Evolutionary conservation across 1,140 invertebrate genomes (phyloP), one percentile per base, ranked within the genome.

Genomic region (Magallana ariakensis): DNA sequence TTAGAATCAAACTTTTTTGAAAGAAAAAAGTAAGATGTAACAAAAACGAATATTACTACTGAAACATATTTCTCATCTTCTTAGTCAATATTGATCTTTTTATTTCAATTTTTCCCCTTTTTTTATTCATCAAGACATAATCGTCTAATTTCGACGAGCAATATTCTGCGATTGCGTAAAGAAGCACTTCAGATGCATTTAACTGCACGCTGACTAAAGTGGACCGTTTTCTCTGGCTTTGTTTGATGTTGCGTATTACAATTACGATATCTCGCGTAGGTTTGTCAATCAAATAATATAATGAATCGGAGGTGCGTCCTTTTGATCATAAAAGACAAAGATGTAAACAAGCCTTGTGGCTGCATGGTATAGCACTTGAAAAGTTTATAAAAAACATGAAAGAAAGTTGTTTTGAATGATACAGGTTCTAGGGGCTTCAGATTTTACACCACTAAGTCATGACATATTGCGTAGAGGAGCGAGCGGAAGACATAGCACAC

Each of bases 231-330:
- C 22, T 26, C 66, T 19, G 66, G 9, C 66, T 75, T 11, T 22
- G 22, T 75, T 75, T 75, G 66, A 75, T 75, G 22, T 26, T 26
- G 22, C 10, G 19, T 26, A 75, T 75, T 75, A 9, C 22, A 75
- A 46, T 46, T 33, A 26, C 10, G 22, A 75, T 26, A 16, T 60
- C 58, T 60, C 58, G n/a, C 58, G 58, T 60, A 60, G 58, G 58
- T 26, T 75, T 75, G 66, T 75, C 66, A 75, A 33, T 75, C 22
- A 75, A 75, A 75, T 62, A 16, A 62, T 16, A 62, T n/a, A 62
- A 62, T 7, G 1, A 19, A 62, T n/a, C 19, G 58, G 16, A 62
- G 58, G 8, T 6, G 5, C 19, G 58, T 62, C 58, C 33, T 62
- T 75, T 75, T 75, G 66, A 75, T 75, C 19, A 26, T 75, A 11